phyloP scores from a whole-genome alignment of 2,888 invertebrate species.

The Toxonevra muliebris region DNA sequence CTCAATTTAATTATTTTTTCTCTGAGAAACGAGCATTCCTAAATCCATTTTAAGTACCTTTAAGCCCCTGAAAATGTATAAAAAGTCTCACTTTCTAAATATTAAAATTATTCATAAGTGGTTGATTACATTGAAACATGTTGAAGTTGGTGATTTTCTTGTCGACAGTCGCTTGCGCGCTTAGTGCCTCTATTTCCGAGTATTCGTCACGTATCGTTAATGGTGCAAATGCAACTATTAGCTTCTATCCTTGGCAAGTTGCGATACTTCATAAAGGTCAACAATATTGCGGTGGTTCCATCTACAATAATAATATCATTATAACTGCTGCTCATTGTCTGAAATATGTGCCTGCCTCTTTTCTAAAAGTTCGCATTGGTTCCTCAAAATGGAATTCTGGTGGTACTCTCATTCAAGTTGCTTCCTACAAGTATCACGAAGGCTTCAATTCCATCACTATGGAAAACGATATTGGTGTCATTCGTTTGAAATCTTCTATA shows the following conservation, averaged over 20 bases:
- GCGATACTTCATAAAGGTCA: conserved; percentile 57
- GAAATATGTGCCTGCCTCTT: conserved; percentile 46
- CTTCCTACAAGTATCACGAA: conserved; percentile 10
- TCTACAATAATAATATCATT: conserved; percentile 63
- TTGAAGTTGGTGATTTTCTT: conserved; percentile 35
- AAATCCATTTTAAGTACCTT: too few species aligned
- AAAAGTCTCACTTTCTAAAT: too few species aligned
- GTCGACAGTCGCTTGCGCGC: conserved; percentile 40
- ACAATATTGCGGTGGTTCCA: conserved; percentile 70
- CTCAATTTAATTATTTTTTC: too few species aligned
- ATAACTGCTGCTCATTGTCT: conserved; percentile 72
- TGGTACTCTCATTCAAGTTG: conserved; percentile 46
- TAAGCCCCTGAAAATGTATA: too few species aligned
- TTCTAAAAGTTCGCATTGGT: conserved; percentile 66
- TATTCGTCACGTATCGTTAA: conserved; percentile 44
- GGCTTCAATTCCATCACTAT: neutral
- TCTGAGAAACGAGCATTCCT: too few species aligned
- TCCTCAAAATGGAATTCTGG: conserved; percentile 64
- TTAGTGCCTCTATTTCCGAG: conserved; percentile 48
- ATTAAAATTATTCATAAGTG: too few species aligned
- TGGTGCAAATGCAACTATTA: conserved; percentile 47
- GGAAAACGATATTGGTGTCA: neutral
- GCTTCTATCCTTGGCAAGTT: conserved; percentile 51
- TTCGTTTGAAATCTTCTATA: neutral
- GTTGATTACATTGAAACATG: conserved; percentile 24